A percentile compares a stretch with the other conserved stretches of the same genome.
Conservation (phyloP, 1,140 invertebrate species). For the Phymorhynchus buccinoides region DNA sequence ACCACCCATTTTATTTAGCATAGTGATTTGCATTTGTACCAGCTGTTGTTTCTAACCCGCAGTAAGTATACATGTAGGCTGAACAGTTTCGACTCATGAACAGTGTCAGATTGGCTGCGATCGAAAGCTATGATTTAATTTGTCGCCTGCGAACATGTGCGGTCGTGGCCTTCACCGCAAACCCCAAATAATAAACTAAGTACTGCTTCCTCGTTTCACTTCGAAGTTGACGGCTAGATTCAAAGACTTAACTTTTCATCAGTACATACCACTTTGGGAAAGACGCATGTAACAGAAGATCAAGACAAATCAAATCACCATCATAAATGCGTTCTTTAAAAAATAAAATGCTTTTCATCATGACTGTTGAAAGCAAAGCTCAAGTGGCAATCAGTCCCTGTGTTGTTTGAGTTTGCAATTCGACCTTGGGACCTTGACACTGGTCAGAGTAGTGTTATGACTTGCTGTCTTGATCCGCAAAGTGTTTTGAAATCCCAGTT, state of each 20-base stretch:
- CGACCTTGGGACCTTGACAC: conserved; percentile 39
- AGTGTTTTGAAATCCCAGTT: neutral
- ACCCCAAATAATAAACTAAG: neutral
- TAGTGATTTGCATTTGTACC: neutral
- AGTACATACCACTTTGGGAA: too few species aligned
- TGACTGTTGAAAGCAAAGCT: too few species aligned
- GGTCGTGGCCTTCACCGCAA: conserved; percentile 7
- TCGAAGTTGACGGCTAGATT: neutral
- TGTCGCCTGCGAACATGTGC: conserved; percentile 16
- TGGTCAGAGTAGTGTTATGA: neutral
- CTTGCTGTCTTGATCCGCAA: neutral
- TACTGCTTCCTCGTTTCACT: conserved; percentile 32
- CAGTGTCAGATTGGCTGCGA: neutral
- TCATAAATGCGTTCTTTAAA: too few species aligned
- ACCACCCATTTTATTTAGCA: neutral
- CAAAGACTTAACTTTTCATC: too few species aligned
- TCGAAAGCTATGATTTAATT: neutral
- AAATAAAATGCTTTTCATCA: too few species aligned
- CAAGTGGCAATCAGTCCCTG: neutral
- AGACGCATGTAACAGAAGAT: too few species aligned
- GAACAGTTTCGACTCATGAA: conserved; percentile 4
- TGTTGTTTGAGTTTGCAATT: neutral
- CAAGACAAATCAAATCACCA: too few species aligned
- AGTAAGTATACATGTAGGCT: conserved; percentile 8
- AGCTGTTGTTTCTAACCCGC: neutral